Evolutionary conservation across 2,797 vertebrate species (phyloP), one percentile per base, ranked within the genome.

Genomic region (Argya squamiceps): DNA sequence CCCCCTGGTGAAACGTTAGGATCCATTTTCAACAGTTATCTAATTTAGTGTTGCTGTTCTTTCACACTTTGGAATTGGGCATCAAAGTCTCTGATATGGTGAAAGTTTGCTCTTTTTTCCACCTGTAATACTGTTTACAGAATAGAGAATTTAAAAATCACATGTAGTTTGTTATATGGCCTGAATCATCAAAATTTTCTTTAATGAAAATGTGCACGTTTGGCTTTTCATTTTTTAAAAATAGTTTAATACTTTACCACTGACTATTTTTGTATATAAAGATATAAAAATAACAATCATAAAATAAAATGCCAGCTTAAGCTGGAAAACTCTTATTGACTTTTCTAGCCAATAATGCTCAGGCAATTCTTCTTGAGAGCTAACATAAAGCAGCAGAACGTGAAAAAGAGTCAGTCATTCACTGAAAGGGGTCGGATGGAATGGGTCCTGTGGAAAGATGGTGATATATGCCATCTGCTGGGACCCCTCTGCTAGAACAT

Each of bases 1-100:
- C 2, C 10, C 9, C 6, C 8, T 15, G 4, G 32, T 46, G 53
- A 65, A 83, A 63, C 0, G 0, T 23, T 59, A 62, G 23, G 27
- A n/a, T n/a, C 13, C 5, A 15, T 58, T 92, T 90, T n/a, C 3
- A 1, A n/a, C 37, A 80, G 27, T n/a, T 22, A 64, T 62, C 21
- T 69, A 32, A 59, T 63, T 58, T 36, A 77, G 22, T 27, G 34
- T 58, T 83, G 20, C 4, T 88, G 43, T 32, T 71, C 11, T 56
- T 85, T 32, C 1, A 4, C 32, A 39, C 7, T 79, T 60, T 13
- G 20, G 30, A 85, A 60, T 5, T 60, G 34, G 26, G 39, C 17
- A 39, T 50, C 30, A 55, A 73, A 44, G n/a, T 56, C 49, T 71
- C 49, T 78, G 26, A 62, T 78, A 32, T 3, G 6, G 24, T 43